Percentiles rank a stretch among this genome's conserved stretches.
These are phyloP conservation scores for Gymnothorax javanicus DNA, from an alignment of 2,797 vertebrate species.

Conservation along the genomic window DNA sequence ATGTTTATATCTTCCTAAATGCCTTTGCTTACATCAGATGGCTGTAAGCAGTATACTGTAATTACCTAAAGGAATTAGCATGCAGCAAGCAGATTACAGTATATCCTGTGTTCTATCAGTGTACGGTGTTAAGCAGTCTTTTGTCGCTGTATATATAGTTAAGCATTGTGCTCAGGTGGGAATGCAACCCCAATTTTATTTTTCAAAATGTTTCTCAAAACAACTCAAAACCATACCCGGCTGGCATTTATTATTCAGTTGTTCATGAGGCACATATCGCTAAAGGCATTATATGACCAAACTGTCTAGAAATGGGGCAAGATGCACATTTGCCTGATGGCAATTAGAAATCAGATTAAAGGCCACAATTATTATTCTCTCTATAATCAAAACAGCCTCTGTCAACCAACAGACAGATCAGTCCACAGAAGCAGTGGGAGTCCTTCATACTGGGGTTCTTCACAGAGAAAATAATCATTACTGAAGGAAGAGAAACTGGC, in stretches of 20 bases:
- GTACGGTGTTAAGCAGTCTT: not conserved
- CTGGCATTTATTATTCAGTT: not conserved
- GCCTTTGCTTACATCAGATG: not conserved
- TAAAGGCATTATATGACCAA: not conserved
- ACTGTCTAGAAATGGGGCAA: not conserved
- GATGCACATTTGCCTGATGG: not conserved
- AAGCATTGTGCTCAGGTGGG: not conserved
- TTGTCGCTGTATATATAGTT: not conserved
- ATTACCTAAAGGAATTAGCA: not conserved
- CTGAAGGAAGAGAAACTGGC: conserved; percentile 1
- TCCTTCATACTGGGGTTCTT: not conserved
- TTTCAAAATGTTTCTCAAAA: not conserved
- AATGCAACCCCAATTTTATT: not conserved
- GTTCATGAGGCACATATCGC: not conserved
- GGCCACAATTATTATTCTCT: not conserved
- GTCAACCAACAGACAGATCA: not conserved
- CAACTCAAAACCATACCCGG: not conserved
- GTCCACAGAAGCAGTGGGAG: not conserved
- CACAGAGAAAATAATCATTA: not conserved
- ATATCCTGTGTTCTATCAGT: not conserved
- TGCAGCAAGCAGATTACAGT: not conserved
- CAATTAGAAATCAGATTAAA: not conserved
- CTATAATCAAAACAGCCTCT: not conserved
- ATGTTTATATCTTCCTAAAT: not conserved
- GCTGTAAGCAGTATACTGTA: not conserved